phyloP scores from a whole-genome alignment of 2,797 vertebrate genomes.

The Oryzias dopingdopingensis region DNA sequence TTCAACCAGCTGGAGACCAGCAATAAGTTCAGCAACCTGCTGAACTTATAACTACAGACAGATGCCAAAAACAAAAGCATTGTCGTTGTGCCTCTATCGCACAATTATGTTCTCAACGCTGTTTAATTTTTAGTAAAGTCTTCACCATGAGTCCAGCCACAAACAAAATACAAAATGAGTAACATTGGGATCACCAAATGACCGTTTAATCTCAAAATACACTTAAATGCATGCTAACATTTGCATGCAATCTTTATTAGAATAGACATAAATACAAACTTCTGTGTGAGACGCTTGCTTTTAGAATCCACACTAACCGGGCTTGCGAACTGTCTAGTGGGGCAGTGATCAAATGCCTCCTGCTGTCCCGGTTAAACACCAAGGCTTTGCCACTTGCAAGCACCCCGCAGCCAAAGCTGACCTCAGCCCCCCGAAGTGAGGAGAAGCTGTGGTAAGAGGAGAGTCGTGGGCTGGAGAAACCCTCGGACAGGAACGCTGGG shows the following conservation, averaged over 20 bases:
- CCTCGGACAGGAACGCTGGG: slow-evolving; percentile 93
- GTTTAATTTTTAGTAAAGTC: slow-evolving; percentile 8
- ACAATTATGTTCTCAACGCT: no score
- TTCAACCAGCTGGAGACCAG: slow-evolving; percentile 65
- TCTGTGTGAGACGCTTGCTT: no score
- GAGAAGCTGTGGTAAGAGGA: slow-evolving; percentile 98
- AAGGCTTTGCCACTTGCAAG: slow-evolving; percentile 96
- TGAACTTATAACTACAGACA: slow-evolving; percentile 59
- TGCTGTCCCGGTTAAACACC: slow-evolving; percentile 94
- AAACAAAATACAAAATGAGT: slow-evolving; percentile 30
- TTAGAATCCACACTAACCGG: slow-evolving; percentile 72
- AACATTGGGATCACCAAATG: background rate
- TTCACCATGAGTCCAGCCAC: slow-evolving; percentile 46
- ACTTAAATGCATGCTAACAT: background rate
- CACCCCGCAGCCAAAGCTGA: slow-evolving; percentile 96
- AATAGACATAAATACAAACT: no score
- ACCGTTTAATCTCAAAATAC: no score
- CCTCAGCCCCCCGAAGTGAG: slow-evolving; percentile 93
- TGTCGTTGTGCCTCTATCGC: no score
- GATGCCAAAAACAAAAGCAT: slow-evolving; percentile 33
- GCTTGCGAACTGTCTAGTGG: slow-evolving; percentile 96
- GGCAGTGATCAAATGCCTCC: slow-evolving; percentile 90
- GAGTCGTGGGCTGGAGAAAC: slow-evolving; percentile 89
- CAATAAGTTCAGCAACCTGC: slow-evolving; percentile 70
- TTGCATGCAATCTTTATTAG: background rate